Evolutionary conservation across 2,888 invertebrate genomes (phyloP).

Genomic region (Aradus depressus): DNA sequence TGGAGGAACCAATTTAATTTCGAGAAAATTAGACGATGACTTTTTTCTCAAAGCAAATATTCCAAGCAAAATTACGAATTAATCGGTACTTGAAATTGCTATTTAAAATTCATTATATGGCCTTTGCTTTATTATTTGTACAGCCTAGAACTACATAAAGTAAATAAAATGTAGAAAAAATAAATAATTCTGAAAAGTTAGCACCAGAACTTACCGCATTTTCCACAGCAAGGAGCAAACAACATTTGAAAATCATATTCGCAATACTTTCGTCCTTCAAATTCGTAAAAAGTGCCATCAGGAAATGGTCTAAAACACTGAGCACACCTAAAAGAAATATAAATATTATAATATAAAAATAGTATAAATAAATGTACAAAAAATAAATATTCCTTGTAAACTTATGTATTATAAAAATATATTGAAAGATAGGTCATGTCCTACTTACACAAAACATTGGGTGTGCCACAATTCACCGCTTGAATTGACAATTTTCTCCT

Average conservation of each 20-base stretch:
- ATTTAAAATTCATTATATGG: background rate
- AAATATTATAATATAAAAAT: background rate
- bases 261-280: slow-evolving; percentile 97
- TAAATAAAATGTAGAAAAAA: too few species aligned
- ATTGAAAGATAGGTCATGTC: background rate
- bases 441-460: slow-evolving; percentile 93
- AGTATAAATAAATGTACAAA: background rate
- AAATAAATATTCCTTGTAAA: background rate
- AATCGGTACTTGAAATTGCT: background rate
- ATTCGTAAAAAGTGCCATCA: slow-evolving; percentile 96
- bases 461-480: slow-evolving; percentile 98
- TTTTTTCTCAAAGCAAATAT: too few species aligned
- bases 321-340: slow-evolving; percentile 62
- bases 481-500: slow-evolving; percentile 98
- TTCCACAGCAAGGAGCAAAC: slow-evolving; percentile 86
- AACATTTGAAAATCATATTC: slow-evolving; percentile 97
- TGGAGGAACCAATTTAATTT: too few species aligned
- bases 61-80: background rate
- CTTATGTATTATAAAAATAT: background rate
- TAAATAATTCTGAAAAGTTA: too few species aligned
- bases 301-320: slow-evolving; percentile 98
- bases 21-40: too few species aligned
- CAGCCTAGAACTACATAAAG: too few species aligned
- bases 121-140: background rate
- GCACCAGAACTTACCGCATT: slow-evolving; percentile 52